Evolutionary conservation across 2,888 invertebrate genomes (phyloP).

Genomic region (Elgonia sp.): DNA sequence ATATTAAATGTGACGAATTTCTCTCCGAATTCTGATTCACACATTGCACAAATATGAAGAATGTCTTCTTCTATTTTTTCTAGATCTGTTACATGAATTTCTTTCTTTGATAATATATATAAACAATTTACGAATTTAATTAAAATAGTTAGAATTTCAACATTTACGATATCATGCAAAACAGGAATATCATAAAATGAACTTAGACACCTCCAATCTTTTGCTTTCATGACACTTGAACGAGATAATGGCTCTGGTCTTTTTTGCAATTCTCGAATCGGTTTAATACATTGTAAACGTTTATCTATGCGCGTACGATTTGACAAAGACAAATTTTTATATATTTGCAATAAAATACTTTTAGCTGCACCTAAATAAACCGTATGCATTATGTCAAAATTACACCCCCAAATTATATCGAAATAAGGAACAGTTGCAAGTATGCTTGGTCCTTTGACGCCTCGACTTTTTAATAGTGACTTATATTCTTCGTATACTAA

Average conservation of each 20-base stretch:
- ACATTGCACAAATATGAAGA: not conserved
- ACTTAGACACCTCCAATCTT: conserved; percentile 42
- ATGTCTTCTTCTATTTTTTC: conserved; percentile 37
- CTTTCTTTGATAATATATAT: conserved; percentile 34
- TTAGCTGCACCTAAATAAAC: conserved; percentile 33
- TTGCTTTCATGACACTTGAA: conserved; percentile 40
- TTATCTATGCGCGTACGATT: not conserved
- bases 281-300: not conserved
- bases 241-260: conserved; percentile 46
- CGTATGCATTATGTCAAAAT: conserved; percentile 64
- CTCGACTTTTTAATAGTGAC: conserved; percentile 25
- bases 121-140: conserved; percentile 6
- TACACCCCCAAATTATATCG: conserved; percentile 57
- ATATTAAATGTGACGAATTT: not conserved
- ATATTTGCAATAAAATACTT: not conserved
- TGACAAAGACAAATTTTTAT: not conserved
- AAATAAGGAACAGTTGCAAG: conserved; percentile 13
- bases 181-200: conserved; percentile 37
- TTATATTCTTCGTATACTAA: conserved; percentile 2
- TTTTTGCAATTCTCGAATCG: conserved; percentile 51
- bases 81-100: conserved; percentile 17
- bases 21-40: not conserved
- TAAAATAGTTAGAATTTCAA: not conserved
- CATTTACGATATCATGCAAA: conserved; percentile 14
- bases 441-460: conserved; percentile 49